Evolutionary conservation across 2,113 vertebrate genomes (phyloP).

Genomic region (Microtus richardsoni): DNA sequence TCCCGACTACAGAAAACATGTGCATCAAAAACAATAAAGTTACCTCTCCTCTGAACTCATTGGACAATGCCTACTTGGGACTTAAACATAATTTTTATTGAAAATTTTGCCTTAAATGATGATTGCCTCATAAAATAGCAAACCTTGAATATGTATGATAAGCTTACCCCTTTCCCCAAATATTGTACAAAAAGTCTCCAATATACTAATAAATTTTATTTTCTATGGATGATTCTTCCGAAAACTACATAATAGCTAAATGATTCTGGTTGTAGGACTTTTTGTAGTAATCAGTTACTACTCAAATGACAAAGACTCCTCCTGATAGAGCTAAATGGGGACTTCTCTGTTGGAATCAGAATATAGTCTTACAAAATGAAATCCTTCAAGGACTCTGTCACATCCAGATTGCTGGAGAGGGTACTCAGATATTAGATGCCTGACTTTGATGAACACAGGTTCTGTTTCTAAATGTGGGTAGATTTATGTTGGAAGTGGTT

Average conservation of each 20-base stretch:
- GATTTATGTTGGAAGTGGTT: slow-evolving; percentile 23
- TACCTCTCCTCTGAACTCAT: not conserved
- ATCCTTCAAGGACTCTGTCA: slow-evolving; percentile 6
- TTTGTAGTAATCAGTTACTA: slow-evolving; percentile 49
- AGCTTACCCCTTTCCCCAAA: not conserved
- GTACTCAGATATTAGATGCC: not conserved
- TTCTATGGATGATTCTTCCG: slow-evolving; percentile 23
- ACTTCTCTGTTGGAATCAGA: slow-evolving; percentile 33
- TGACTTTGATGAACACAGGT: slow-evolving; percentile 55
- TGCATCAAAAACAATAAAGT: not conserved
- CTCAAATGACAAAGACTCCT: slow-evolving; percentile 55
- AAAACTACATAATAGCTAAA: slow-evolving; percentile 19
- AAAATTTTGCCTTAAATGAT: not conserved
- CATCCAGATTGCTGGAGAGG: slow-evolving; percentile 27
- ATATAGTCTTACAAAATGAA: slow-evolving; percentile 52
- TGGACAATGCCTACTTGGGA: not conserved
- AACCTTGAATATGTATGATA: not conserved
- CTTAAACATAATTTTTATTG: not conserved
- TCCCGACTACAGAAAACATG: not conserved
- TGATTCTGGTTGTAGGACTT: slow-evolving; percentile 26
- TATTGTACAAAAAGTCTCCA: not conserved
- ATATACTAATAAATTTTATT: slow-evolving; percentile 29
- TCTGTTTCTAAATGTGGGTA: slow-evolving; percentile 11
- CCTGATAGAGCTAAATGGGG: slow-evolving; percentile 32
- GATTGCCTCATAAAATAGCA: not conserved